These are phyloP conservation scores for Nyctalus aviator DNA, from an alignment of 2,797 vertebrate species.

Conservation along the genomic window DNA sequence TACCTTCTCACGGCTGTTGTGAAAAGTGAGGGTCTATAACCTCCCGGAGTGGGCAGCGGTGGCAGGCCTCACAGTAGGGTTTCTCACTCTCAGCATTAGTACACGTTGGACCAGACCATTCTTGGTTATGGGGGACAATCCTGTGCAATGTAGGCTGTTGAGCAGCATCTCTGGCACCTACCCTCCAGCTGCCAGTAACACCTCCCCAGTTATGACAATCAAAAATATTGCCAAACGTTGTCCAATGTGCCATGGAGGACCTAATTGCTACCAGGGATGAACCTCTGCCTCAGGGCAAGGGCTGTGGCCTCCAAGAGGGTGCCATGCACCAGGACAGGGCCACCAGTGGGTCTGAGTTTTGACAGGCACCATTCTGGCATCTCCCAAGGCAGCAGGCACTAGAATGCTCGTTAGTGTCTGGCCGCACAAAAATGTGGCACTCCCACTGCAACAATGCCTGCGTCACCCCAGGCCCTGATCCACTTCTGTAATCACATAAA, in stretches of 20 bases:
- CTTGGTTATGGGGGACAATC: background rate
- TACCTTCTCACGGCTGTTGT: background rate
- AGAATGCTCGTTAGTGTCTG: conserved; percentile 4
- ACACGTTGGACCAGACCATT: background rate
- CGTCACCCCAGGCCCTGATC: background rate
- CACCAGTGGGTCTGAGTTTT: background rate
- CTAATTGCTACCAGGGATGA: background rate
- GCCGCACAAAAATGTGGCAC: conserved; percentile 55
- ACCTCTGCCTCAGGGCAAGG: background rate
- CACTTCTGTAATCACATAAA: conserved; percentile 57
- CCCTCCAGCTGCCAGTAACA: background rate
- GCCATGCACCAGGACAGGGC: background rate
- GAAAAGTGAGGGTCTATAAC: background rate
- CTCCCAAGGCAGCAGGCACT: background rate
- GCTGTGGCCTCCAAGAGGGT: background rate
- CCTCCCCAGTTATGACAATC: background rate
- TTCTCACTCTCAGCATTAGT: background rate
- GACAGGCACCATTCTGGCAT: background rate
- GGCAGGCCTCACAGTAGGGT: background rate
- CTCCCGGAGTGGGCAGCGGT: background rate
- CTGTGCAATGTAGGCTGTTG: background rate
- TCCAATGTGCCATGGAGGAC: background rate
- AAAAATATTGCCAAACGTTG: background rate
- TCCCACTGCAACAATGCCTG: conserved; percentile 40
- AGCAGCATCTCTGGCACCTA: background rate